Evolutionary conservation across 53 echinoderm and acorn worm genomes (phyloP).

Genomic region (Arbacia lixula): DNA sequence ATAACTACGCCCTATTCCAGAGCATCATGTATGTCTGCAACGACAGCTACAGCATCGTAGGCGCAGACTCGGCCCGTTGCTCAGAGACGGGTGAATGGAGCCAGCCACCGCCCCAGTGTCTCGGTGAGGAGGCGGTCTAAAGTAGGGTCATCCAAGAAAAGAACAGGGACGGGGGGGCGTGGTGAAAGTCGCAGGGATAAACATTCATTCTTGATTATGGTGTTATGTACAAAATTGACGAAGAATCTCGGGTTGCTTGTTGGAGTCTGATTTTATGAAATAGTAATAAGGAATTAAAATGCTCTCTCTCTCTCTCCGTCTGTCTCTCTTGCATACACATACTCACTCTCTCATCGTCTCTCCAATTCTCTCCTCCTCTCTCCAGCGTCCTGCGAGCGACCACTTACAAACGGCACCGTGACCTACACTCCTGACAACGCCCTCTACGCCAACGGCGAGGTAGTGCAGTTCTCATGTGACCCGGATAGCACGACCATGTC

Average conservation of each 20-base stretch:
- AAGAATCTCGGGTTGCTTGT: too few species aligned
- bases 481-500: background rate
- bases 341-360: too few species aligned
- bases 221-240: too few species aligned
- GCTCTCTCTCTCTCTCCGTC: too few species aligned
- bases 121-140: background rate
- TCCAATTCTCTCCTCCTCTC: too few species aligned
- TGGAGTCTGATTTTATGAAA: too few species aligned
- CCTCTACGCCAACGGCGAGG: background rate
- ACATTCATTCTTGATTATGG: too few species aligned
- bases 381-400: slow-evolving; percentile 35
- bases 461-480: background rate
- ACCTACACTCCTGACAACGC: background rate
- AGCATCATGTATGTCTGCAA: slow-evolving; percentile 8
- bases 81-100: background rate
- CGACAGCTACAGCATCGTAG: background rate
- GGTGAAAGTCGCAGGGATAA: too few species aligned
- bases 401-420: background rate
- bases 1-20: background rate
- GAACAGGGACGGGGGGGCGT: too few species aligned
- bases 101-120: background rate
- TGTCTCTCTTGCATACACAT: too few species aligned
- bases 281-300: too few species aligned
- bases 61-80: background rate
- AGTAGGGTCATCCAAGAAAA: too few species aligned